Conservation (phyloP, 1,140 invertebrate genomes). For the Drosophila tsacasi region DNA sequence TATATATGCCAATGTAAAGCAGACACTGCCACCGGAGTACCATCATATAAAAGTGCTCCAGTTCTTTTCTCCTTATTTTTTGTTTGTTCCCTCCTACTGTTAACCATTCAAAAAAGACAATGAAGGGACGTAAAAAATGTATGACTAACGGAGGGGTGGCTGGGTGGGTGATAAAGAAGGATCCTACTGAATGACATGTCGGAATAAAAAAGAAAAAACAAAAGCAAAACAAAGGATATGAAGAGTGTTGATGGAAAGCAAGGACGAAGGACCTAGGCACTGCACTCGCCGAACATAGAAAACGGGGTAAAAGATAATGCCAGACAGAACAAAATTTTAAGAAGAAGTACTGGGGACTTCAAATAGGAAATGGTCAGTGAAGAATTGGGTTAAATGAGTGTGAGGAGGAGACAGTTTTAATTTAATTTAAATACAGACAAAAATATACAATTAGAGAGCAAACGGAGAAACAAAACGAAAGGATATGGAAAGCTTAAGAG, state of each 20-base stretch:
- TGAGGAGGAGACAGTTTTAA: constrained; percentile 16
- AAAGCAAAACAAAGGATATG: constrained; percentile 51
- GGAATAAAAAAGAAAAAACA: constrained; percentile 31
- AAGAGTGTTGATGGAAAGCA: constrained; percentile 44
- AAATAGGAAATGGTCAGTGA: constrained; percentile 9
- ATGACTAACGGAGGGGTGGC: neutral
- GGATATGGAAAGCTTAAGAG: neutral
- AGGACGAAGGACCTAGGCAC: constrained; percentile 20
- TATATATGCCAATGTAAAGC: constrained; percentile 69
- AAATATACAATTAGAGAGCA: constrained; percentile 33
- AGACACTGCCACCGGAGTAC: constrained; percentile 47
- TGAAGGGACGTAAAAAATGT: constrained; percentile 55
- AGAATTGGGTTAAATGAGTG: constrained; percentile 39
- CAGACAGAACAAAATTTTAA: constrained; percentile 6
- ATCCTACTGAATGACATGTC: constrained; percentile 48
- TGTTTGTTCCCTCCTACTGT: constrained; percentile 12
- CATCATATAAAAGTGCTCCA: constrained; percentile 55
- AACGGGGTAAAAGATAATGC: constrained; percentile 22
- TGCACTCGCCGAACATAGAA: constrained; percentile 27
- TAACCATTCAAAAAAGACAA: constrained; percentile 50
- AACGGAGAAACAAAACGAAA: constrained; percentile 11
- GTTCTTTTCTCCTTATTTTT: constrained; percentile 10
- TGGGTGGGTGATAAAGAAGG: constrained; percentile 17
- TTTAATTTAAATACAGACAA: constrained; percentile 19
- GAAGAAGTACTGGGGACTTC: neutral